Base-by-base conservation (phyloP, 2,888 invertebrate genomes). In the Leucophenga maculata region DNA sequence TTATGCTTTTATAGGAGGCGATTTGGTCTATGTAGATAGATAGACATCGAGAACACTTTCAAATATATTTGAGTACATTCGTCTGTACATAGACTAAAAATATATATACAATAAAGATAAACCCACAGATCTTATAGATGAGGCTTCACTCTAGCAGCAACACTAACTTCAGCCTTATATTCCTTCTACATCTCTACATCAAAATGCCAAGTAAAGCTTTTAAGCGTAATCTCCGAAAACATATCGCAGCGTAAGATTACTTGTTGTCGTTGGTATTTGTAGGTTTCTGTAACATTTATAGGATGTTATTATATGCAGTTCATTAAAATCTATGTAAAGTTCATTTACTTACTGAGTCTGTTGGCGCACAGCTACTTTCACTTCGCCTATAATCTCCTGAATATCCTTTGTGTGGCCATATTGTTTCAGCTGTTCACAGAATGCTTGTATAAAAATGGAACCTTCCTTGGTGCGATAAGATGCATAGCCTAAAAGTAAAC, bases 191-290 rank as follows among this genome's bases (percentile, higher is more conserved):
- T 26, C 26, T 26, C 26, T 3, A 26, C 3, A 26, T 26, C 26
- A n/a, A n/a, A n/a, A n/a, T n/a, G n/a, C n/a, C n/a, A 26, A 26
- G 26, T 26, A 26, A 39, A 54, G 16, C 11, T 26, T 1, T 74
- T 79, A 86, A 14, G 77, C 67, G 73, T 85, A 86, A 71, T 88
- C 82, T 59, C 88, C 88, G 68, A 88, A 87, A 31, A 80, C 71
- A 68, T 86, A 88, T 16, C 86, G 80, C n/a, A 77, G 74, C 3
- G 88, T 86, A 39, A 88, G 73, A 14, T 85, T 87, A 31, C 86
- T 86, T 20, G 84, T 84, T 8, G 86, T 80, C 11, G 86, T 82
- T 60, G 88, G 88, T 54, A 88, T 81, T 77, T 88, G 88, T 67
- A 74, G 71, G 52, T 80, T 77, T n/a, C 88, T 87, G 69, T 6